Evolutionary conservation across 2,797 vertebrate species (phyloP).

Genomic region (Gymnoscopelus microlampas): DNA sequence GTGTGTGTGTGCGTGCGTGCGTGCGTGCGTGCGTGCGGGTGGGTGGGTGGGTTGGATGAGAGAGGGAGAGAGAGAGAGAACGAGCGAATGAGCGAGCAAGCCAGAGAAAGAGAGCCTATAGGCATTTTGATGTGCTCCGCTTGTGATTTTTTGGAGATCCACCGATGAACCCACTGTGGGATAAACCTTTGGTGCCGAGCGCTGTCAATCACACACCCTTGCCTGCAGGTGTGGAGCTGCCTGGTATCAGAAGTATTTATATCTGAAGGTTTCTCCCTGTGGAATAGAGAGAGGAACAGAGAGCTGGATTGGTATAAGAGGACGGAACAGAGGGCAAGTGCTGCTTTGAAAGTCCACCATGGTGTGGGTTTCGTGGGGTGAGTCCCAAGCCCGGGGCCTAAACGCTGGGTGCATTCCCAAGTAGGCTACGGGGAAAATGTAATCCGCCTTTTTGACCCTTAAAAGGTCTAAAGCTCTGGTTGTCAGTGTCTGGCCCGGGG

Average conservation of each 20-base stretch:
- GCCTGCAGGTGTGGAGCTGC: conserved; percentile 35
- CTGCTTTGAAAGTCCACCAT: conserved; percentile 30
- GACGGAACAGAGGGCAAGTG: conserved; percentile 27
- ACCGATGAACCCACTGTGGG: conserved; percentile 25
- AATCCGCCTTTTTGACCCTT: conserved; percentile 18
- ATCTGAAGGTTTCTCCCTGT: conserved; percentile 33
- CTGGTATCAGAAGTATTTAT: neutral
- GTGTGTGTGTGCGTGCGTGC: neutral
- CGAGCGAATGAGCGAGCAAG: neutral
- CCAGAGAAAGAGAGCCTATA: neutral
- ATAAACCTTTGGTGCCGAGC: conserved; percentile 48
- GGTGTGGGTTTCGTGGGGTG: conserved; percentile 26
- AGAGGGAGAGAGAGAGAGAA: conserved; percentile 3
- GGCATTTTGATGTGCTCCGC: conserved; percentile 47
- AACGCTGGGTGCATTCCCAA: conserved; percentile 26
- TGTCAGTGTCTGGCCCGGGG: no score
- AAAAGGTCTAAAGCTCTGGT: neutral
- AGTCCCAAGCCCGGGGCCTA: conserved; percentile 26
- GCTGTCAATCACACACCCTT: conserved; percentile 56
- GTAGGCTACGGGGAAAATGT: conserved; percentile 29
- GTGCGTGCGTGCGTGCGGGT: neutral
- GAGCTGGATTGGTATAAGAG: conserved; percentile 37
- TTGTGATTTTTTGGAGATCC: conserved; percentile 36
- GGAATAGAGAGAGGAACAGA: conserved; percentile 19
- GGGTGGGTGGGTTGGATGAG: conserved; percentile 3